Percentiles rank a stretch among this genome's conserved stretches.
These are phyloP conservation scores for Thumatha senex DNA, from an alignment of 2,888 invertebrate genomes.

Conservation along the genomic window DNA sequence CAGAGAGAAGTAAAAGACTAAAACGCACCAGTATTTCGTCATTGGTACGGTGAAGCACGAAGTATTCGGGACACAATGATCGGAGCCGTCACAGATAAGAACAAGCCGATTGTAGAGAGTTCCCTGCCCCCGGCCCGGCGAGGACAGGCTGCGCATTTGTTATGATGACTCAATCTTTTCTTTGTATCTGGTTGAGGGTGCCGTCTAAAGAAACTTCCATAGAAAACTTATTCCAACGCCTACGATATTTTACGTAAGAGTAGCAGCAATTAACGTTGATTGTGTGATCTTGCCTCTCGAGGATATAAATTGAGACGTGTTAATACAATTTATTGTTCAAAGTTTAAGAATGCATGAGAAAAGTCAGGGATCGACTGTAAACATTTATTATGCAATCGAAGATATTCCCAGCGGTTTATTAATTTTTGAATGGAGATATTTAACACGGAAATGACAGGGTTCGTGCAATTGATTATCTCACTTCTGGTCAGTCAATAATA, in stretches of 20 bases:
- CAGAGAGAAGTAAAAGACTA: slow-evolving; percentile 70
- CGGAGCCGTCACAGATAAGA: slow-evolving; percentile 77
- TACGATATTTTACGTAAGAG: slow-evolving; percentile 65
- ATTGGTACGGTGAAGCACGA: slow-evolving; percentile 68
- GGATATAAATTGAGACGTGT: slow-evolving; percentile 73
- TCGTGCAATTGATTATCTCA: slow-evolving; percentile 44
- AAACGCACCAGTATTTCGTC: slow-evolving; percentile 70
- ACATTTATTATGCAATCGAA: slow-evolving; percentile 55
- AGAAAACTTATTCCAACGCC: slow-evolving; percentile 56
- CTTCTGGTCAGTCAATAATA: slow-evolving; percentile 12
- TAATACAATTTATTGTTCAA: slow-evolving; percentile 76
- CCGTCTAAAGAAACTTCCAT: slow-evolving; percentile 48
- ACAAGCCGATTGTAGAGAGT: slow-evolving; percentile 71
- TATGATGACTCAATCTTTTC: slow-evolving; percentile 82
- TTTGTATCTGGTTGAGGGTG: slow-evolving; percentile 64
- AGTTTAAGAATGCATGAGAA: slow-evolving; percentile 69
- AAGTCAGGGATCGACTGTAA: slow-evolving; percentile 58
- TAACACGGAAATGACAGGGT: slow-evolving; percentile 53
- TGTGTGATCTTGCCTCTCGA: slow-evolving; percentile 59
- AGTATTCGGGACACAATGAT: slow-evolving; percentile 75
- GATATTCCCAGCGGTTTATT: slow-evolving; percentile 52
- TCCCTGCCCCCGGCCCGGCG: slow-evolving; percentile 58
- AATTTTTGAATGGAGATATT: slow-evolving; percentile 51
- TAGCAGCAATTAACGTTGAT: slow-evolving; percentile 77
- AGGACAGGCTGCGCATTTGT: slow-evolving; percentile 74